A percentile compares a stretch with the other conserved stretches of the same genome.
These are phyloP conservation scores for Nephrotoma guestfalica DNA, from an alignment of 2,888 invertebrate genomes.

Conservation along the genomic window DNA sequence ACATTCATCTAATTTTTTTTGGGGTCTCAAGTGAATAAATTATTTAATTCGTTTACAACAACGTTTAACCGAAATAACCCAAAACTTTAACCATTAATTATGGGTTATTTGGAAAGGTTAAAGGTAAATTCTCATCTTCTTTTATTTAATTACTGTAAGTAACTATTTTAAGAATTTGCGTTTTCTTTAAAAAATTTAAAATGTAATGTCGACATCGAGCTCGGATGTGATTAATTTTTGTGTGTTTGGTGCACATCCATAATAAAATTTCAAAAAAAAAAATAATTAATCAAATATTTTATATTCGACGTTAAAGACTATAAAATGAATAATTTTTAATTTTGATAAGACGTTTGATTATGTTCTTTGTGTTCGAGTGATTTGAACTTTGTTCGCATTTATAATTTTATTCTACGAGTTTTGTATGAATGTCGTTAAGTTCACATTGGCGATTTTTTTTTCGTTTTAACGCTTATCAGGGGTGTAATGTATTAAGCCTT, in stretches of 20 bases:
- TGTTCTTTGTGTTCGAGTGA: not conserved
- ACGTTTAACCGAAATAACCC: not conserved
- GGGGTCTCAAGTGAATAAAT: not conserved
- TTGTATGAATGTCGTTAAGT: too few species aligned
- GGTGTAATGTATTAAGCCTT: too few species aligned
- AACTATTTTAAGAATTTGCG: not conserved
- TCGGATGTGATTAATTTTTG: not conserved
- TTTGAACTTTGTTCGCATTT: not conserved
- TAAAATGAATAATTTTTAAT: not conserved
- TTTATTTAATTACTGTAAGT: not conserved
- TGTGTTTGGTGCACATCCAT: not conserved
- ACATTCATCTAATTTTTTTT: not conserved
- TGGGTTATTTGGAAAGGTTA: not conserved
- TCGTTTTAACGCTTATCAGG: too few species aligned
- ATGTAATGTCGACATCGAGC: not conserved
- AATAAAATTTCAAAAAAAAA: not conserved
- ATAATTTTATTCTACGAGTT: not conserved
- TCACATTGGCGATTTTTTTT: too few species aligned
- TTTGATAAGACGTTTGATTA: not conserved
- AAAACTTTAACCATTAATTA: not conserved
- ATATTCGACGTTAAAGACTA: not conserved
- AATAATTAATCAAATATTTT: not conserved
- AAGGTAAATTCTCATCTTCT: not conserved
- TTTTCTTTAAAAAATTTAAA: not conserved
- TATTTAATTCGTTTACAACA: not conserved